These are phyloP conservation scores for Drosophila biarmipes DNA, from an alignment of 1,140 invertebrate species.

Conservation along the genomic window DNA sequence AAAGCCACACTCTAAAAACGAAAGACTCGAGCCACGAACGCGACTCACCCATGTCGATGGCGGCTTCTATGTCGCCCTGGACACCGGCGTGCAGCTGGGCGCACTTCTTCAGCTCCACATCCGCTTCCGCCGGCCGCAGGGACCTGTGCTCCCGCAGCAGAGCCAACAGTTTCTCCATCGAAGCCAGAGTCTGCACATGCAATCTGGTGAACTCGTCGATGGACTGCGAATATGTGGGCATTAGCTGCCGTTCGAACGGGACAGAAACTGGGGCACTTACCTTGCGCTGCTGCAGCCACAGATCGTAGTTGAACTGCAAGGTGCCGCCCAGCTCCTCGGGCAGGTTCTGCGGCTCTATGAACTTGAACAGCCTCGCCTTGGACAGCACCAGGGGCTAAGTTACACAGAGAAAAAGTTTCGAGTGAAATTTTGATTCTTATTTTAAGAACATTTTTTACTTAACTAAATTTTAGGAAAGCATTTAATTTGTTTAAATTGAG, in stretches of 20 bases:
- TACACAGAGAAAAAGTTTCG: neutral
- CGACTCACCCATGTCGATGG: conserved; percentile 79
- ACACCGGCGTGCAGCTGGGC: conserved; percentile 85
- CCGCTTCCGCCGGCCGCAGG: conserved; percentile 85
- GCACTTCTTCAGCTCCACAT: conserved; percentile 85
- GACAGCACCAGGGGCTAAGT: conserved; percentile 87
- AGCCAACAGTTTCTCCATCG: conserved; percentile 86
- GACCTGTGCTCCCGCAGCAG: conserved; percentile 84
- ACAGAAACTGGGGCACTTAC: conserved; percentile 85
- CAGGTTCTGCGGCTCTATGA: conserved; percentile 89
- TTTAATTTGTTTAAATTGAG: too few relatives aligned
- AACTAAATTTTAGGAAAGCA: too few relatives aligned
- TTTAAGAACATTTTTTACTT: too few relatives aligned
- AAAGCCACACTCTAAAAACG: conserved; percentile 31
- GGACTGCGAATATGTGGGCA: conserved; percentile 84
- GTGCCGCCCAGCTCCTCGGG: conserved; percentile 92
- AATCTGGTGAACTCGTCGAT: conserved; percentile 87
- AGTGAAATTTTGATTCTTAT: too few relatives aligned
- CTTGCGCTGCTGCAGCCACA: conserved; percentile 93
- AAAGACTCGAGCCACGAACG: conserved; percentile 73
- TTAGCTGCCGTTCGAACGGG: neutral
- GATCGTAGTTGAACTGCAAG: conserved; percentile 90
- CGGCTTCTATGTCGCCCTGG: conserved; percentile 70
- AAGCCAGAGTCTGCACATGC: conserved; percentile 85
- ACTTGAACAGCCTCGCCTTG: conserved; percentile 88